Conservation (phyloP, 1,140 invertebrate genomes). For the Penaeus japonicus region DNA sequence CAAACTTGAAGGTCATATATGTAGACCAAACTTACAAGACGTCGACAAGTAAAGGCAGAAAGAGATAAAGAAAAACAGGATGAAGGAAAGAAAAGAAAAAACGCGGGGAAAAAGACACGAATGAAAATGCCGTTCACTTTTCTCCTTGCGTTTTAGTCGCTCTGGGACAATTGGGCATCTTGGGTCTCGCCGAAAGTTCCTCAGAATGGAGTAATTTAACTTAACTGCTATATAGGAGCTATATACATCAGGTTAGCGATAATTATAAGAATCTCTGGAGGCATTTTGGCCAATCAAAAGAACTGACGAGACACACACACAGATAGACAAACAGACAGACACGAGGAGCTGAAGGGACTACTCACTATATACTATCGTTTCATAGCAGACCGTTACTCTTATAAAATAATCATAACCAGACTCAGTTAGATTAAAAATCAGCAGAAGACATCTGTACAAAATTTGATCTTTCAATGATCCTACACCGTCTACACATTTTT, state of each 20-base stretch:
- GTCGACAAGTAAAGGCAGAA: not conserved
- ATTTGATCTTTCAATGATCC: slow-evolving; percentile 14
- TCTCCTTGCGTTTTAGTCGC: not conserved
- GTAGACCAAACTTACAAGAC: not conserved
- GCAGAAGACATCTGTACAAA: slow-evolving; percentile 14
- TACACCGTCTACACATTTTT: not conserved
- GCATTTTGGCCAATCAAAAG: not conserved
- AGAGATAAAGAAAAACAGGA: not conserved
- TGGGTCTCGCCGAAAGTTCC: too few species aligned
- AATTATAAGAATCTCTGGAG: slow-evolving; percentile 1
- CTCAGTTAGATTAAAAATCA: not conserved
- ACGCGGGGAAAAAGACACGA: not conserved
- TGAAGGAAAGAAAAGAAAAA: not conserved
- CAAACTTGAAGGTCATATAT: not conserved
- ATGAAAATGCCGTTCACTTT: not conserved
- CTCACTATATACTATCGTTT: not conserved
- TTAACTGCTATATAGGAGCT: not conserved
- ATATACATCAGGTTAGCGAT: slow-evolving; percentile 3
- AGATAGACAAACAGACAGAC: not conserved
- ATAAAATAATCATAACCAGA: not conserved
- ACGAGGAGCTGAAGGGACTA: not conserved
- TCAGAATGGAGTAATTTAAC: not conserved
- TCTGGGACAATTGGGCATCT: too few species aligned
- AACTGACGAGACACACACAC: not conserved
- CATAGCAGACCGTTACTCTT: not conserved